These are phyloP conservation scores for Dermolepida albohirtum DNA, from an alignment of 2,888 invertebrate genomes.

Conservation along the genomic window DNA sequence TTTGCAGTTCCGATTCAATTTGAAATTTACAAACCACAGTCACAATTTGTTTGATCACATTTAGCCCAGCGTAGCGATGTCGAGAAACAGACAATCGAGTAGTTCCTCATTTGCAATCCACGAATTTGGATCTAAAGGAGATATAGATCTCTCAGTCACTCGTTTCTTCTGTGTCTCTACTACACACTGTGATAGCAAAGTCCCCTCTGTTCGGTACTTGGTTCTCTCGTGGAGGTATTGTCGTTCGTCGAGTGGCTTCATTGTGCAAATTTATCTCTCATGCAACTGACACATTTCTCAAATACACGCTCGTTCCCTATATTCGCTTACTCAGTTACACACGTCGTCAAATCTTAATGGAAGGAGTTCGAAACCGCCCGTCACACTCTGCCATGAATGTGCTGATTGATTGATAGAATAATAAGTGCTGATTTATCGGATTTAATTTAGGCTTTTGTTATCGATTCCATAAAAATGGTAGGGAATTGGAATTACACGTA, in stretches of 20 bases:
- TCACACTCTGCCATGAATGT: background rate
- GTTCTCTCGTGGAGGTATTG: slow-evolving; percentile 29
- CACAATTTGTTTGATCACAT: slow-evolving; percentile 28
- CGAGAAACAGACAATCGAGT: slow-evolving; percentile 39
- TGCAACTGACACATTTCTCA: slow-evolving; percentile 58
- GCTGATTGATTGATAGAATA: slow-evolving; percentile 21
- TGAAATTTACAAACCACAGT: slow-evolving; percentile 23
- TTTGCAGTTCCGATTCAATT: slow-evolving; percentile 13
- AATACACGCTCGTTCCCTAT: slow-evolving; percentile 47
- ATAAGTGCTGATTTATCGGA: slow-evolving; percentile 11
- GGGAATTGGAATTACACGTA: too few relatives aligned
- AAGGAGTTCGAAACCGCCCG: slow-evolving; percentile 1
- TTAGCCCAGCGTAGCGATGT: slow-evolving; percentile 42
- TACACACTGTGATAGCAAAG: slow-evolving; percentile 23
- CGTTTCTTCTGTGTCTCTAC: slow-evolving; percentile 29
- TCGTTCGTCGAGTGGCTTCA: slow-evolving; percentile 44
- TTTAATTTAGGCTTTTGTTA: slow-evolving; percentile 12
- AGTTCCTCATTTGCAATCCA: slow-evolving; percentile 51
- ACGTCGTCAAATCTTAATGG: slow-evolving; percentile 5
- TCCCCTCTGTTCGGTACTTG: slow-evolving; percentile 25
- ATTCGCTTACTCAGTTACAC: slow-evolving; percentile 9
- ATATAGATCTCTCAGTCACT: slow-evolving; percentile 49
- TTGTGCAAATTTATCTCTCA: slow-evolving; percentile 55
- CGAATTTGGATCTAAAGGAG: slow-evolving; percentile 53
- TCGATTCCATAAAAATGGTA: too few relatives aligned